Base-by-base conservation (phyloP, 2,888 invertebrate species). In the Cepaea hortensis region DNA sequence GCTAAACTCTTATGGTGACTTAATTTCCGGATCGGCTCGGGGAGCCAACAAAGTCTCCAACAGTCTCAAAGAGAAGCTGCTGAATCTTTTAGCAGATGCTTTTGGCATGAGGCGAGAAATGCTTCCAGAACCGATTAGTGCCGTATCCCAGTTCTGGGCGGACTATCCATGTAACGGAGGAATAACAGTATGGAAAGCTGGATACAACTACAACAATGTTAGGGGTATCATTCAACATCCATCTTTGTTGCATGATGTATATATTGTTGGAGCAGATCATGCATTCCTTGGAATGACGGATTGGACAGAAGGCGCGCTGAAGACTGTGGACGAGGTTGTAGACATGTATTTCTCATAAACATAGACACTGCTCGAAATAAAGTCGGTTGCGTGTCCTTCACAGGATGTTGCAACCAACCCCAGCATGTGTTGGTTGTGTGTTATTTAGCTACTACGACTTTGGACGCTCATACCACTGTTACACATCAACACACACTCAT, bases 271-370 rank as follows among this genome's bases (percentile, higher is more conserved):
- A 11, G 48, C 73, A 55, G 85, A 85, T 62, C 50, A 46, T 68
- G 79, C 73, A n/a, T 23, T 11, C 7, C n/a, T 72, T 3, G 61
- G 72, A 7, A 55, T 5, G 11, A 68, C 55, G 35, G 5, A 13
- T 4, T 85, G 85, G 85, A n/a, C 50, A 13, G 85, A 85, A 35
- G 79, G 85, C 5, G 85, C 79, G 20, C n/a, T 79, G 18, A 35
- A 48, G 50, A 76, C 85, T 3, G 77, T 79, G 3, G 79, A 85
- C 3, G 11, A 15, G n/a, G 65, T 84, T 7, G 15, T 73, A 5
- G 55, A 55, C 5, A 7, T 3, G 3, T 83, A 50, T 55, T 83
- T 83, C 50, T 7, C 11, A 18, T 76, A 35, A 76, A 76, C 9
- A 73, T 1, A 35, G 35, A 35, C 35, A 35, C 35, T 35, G 35